Conservation (phyloP, 2,888 invertebrate species). For the Pterobdella sp. region DNA sequence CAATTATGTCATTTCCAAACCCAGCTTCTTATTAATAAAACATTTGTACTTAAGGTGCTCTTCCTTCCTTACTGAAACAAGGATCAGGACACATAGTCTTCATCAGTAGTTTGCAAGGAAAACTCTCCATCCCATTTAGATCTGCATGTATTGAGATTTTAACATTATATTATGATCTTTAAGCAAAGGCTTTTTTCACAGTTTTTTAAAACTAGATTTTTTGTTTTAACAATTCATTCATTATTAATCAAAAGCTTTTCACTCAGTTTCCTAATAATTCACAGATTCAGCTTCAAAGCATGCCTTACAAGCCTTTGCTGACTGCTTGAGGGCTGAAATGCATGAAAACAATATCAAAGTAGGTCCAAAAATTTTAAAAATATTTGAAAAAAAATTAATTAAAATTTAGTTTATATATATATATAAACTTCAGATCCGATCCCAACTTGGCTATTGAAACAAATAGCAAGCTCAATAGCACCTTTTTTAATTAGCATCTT, state of each 20-base stretch:
- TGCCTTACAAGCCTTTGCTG: slow-evolving; percentile 86
- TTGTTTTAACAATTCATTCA: background rate
- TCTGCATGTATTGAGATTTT: slow-evolving; percentile 53
- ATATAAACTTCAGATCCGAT: too few relatives aligned
- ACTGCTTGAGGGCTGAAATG: slow-evolving; percentile 80
- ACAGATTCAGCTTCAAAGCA: slow-evolving; percentile 80
- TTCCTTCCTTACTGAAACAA: background rate
- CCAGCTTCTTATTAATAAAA: background rate
- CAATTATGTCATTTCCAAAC: background rate
- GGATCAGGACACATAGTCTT: slow-evolving; percentile 70
- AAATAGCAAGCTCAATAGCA: too few relatives aligned
- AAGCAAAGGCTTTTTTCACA: background rate
- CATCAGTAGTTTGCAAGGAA: slow-evolving; percentile 85
- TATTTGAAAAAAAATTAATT: background rate
- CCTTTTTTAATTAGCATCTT: too few relatives aligned
- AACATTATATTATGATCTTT: background rate
- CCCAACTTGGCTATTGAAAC: too few relatives aligned
- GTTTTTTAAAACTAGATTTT: background rate
- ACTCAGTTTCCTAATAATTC: slow-evolving; percentile 24
- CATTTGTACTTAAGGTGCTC: background rate
- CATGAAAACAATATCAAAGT: slow-evolving; percentile 48
- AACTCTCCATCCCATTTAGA: slow-evolving; percentile 73
- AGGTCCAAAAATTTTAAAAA: background rate
- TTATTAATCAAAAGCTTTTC: background rate
- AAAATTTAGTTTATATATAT: too few relatives aligned